These are phyloP conservation scores for Andrena dorsata DNA, from an alignment of 2,888 invertebrate genomes.

Conservation along the genomic window DNA sequence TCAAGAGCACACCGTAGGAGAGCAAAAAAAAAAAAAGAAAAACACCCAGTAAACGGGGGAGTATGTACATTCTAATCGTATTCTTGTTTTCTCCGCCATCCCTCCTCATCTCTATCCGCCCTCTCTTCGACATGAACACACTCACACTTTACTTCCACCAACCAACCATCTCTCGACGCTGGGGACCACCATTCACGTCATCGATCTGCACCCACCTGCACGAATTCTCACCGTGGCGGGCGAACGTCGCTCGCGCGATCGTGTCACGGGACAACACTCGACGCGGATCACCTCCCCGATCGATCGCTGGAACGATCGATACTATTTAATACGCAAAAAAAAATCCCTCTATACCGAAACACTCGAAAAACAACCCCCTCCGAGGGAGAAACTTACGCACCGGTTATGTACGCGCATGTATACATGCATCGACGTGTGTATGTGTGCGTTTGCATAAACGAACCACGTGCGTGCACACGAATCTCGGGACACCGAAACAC, in stretches of 20 bases:
- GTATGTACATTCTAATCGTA: constrained; percentile 81
- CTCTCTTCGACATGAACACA: constrained; percentile 79
- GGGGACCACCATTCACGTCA: constrained; percentile 80
- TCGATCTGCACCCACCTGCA: constrained; percentile 79
- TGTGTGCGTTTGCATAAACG: no score
- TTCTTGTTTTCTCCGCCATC: constrained; percentile 81
- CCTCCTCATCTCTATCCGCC: constrained; percentile 80
- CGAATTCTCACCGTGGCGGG: constrained; percentile 72
- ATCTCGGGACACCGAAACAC: constrained; percentile 14
- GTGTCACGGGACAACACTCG: constrained; percentile 71
- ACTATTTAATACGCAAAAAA: constrained; percentile 44
- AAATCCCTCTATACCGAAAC: constrained; percentile 42
- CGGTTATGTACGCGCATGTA: constrained; percentile 18
- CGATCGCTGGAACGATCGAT: constrained; percentile 78
- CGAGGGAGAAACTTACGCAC: not conserved
- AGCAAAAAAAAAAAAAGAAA: constrained; percentile 59
- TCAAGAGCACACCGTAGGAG: constrained; percentile 70
- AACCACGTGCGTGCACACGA: constrained; percentile 26
- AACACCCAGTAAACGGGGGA: constrained; percentile 69
- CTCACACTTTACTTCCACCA: constrained; percentile 78
- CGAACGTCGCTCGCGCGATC: constrained; percentile 68
- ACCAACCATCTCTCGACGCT: constrained; percentile 80
- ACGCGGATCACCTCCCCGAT: constrained; percentile 73
- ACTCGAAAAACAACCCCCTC: constrained; percentile 45
- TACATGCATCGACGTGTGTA: constrained; percentile 9